Base-by-base conservation (phyloP, 2,888 invertebrate genomes). In the Fragum fragum region DNA sequence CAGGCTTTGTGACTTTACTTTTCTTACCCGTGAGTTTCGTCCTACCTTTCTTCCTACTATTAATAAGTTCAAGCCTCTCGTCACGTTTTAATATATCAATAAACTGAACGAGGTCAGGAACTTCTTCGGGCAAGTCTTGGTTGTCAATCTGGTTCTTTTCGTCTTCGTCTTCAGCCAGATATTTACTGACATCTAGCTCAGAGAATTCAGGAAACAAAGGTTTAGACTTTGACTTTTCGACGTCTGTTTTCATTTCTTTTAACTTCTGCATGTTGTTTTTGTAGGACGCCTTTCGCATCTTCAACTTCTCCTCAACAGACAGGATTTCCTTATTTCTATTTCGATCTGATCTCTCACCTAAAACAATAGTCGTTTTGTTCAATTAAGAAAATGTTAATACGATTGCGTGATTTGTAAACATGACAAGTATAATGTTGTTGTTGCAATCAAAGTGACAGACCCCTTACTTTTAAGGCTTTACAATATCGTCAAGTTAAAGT, bases 51-150 rank as follows among this genome's bases (percentile, higher is more conserved):
- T 29, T 36, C 26, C 73, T 66, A 36, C 42, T 68, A 21, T 57
- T 42, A n/a, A 36, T 18, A 23, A 42, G 28, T 28, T 23, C 47
- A 23, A 21, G 18, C 52, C 63, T n/a, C 26, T 80, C 79, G 18
- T 83, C 85, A 1, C 77, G 76, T 26, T 83, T 80, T 36, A 88
- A 52, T 47, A 83, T 78, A 9, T 75, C 18, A 18, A 85, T 57
- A 39, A 82, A 83, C 14, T 84, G 85, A 16, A 79, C 85, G 7
- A 88, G 78, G 21, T 79, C 83, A 16, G 88, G 87, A 53, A 83
- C 80, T n/a, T 78, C 79, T 39, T 23, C 55, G 7, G 57, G 32
- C 11, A 23, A n/a, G 26, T 36, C 28, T 26, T 61, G 66, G 2
- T 32, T 7, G 14, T 76, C 52, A 23, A n/a, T 23, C 0, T 26